Percentiles rank a stretch among this genome's conserved stretches.
Conservation (phyloP, 2,888 invertebrate species). For the Bedellia somnulentella region DNA sequence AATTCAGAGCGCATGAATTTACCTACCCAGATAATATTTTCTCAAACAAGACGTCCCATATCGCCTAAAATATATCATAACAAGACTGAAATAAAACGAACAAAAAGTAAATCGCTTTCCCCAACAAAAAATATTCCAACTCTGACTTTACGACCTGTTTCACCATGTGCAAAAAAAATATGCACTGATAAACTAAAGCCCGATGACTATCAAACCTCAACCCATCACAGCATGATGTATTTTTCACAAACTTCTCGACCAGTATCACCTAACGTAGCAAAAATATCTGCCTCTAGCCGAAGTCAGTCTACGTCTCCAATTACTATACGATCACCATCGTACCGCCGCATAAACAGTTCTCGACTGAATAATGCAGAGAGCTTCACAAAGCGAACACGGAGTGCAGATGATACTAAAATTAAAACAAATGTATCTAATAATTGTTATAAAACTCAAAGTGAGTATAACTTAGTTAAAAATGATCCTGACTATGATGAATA, state of each 20-base stretch:
- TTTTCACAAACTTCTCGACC: constrained; percentile 45
- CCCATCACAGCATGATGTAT: constrained; percentile 25
- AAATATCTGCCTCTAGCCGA: constrained; percentile 23
- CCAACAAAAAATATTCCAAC: constrained; percentile 34
- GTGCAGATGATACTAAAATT: constrained; percentile 65
- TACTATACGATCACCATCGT: constrained; percentile 66
- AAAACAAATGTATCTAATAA: constrained; percentile 15
- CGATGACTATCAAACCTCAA: constrained; percentile 4
- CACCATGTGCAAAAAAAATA: constrained; percentile 17
- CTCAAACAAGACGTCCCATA: constrained; percentile 33
- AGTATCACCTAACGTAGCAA: constrained; percentile 34
- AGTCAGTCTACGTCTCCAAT: constrained; percentile 61
- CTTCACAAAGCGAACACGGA: constrained; percentile 60
- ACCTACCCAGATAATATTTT: constrained; percentile 31
- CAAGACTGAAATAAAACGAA: constrained; percentile 14
- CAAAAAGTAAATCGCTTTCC: constrained; percentile 20
- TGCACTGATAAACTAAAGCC: constrained; percentile 8
- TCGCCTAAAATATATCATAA: constrained; percentile 33
- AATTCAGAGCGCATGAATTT: constrained; percentile 16
- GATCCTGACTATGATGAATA: constrained; percentile 71
- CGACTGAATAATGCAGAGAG: constrained; percentile 37
- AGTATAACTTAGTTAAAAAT: constrained; percentile 32
- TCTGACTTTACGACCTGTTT: constrained; percentile 36
- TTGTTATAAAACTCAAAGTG: constrained; percentile 29
- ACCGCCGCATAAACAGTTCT: constrained; percentile 63